These are phyloP conservation scores for Tuberolachnus salignus DNA, from an alignment of 2,888 invertebrate genomes.

Conservation along the genomic window DNA sequence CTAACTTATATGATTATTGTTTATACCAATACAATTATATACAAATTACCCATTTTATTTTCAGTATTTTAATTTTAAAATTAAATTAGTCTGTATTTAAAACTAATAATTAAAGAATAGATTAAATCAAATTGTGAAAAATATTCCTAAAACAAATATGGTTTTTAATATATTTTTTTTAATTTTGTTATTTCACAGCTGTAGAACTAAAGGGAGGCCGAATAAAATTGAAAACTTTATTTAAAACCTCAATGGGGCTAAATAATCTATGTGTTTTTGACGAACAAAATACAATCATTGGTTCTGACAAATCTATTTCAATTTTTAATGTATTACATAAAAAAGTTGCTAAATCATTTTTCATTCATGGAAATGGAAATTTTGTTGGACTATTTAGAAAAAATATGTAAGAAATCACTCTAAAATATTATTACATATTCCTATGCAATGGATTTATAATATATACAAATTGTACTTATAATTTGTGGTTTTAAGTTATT, in stretches of 20 bases:
- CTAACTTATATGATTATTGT: too few relatives aligned
- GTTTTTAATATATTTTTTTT: too few relatives aligned
- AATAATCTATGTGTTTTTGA: not conserved
- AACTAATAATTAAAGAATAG: not conserved
- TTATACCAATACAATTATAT: too few relatives aligned
- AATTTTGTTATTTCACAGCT: slow-evolving; percentile 16
- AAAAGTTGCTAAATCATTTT: not conserved
- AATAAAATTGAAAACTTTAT: slow-evolving; percentile 29
- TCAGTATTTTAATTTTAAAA: too few relatives aligned
- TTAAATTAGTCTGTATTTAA: not conserved
- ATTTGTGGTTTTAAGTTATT: slow-evolving; percentile 11
- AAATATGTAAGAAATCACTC: slow-evolving; percentile 10
- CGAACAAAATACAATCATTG: not conserved
- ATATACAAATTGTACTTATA: not conserved
- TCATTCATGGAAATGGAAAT: not conserved
- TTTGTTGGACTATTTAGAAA: slow-evolving; percentile 28
- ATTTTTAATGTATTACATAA: slow-evolving; percentile 10
- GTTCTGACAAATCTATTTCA: slow-evolving; percentile 3
- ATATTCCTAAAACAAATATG: too few relatives aligned
- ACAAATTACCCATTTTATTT: too few relatives aligned
- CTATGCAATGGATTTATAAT: not conserved
- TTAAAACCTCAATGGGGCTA: not conserved
- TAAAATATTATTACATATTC: not conserved
- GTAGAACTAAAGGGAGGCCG: slow-evolving; percentile 26
- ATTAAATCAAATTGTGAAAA: too few relatives aligned